Percentiles rank a stretch among this genome's conserved stretches.
phyloP scores from a whole-genome alignment of 23 tunicate species.

The Corella eumyota region DNA sequence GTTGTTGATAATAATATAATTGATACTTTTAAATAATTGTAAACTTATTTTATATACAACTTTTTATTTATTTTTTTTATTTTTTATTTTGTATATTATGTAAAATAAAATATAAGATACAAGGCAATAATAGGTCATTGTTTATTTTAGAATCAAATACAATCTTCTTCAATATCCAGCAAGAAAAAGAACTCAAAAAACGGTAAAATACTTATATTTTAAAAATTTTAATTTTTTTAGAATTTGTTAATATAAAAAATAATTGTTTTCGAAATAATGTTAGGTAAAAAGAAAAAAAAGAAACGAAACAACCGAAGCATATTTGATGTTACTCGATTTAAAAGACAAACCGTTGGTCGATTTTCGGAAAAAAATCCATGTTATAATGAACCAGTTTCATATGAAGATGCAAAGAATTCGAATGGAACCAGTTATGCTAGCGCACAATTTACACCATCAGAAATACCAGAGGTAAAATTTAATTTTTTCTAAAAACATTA shows the following conservation, averaged over 20 bases:
- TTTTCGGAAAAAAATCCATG: constrained; percentile 23
- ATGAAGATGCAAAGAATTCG: constrained; percentile 36
- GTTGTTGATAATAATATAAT: too few species aligned
- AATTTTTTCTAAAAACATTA: not conserved
- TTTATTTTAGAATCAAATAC: too few species aligned
- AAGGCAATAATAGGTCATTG: not conserved
- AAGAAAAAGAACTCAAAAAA: constrained; percentile 3
- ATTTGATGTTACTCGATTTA: constrained; percentile 6
- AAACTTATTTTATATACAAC: too few species aligned
- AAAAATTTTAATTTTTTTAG: too few species aligned
- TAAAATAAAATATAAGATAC: too few species aligned
- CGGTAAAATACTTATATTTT: too few species aligned
- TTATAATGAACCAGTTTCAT: constrained; percentile 32
- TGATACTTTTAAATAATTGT: too few species aligned
- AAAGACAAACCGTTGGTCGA: constrained; percentile 20
- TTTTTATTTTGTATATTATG: too few species aligned
- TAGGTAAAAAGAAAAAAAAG: constrained; percentile 21
- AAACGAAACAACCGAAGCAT: constrained; percentile 14
- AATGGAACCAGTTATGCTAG: constrained; percentile 48
- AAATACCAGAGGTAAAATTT: constrained; percentile 42
- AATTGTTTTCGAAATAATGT: not conserved
- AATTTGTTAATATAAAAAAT: not conserved
- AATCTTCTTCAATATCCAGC: not conserved
- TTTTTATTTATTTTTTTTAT: too few species aligned
- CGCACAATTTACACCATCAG: constrained; percentile 42